Base-by-base conservation (phyloP, 2,888 invertebrate genomes). In the Alloscopus bannaensis region DNA sequence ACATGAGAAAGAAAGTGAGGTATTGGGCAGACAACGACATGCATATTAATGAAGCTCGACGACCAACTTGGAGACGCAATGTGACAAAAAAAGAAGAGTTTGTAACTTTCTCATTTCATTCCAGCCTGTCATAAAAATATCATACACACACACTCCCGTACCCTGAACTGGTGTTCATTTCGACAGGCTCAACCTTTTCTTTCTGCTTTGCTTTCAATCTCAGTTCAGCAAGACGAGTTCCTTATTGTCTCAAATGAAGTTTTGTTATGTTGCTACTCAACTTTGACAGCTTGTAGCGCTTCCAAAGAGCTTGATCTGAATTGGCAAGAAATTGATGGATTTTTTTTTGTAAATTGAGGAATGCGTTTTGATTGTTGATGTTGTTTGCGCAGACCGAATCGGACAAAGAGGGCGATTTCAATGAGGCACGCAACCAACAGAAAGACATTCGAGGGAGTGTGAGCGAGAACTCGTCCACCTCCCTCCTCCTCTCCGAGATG, bases 391-490 rank as follows among this genome's bases (percentile, higher is more conserved):
- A 92, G 90, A 89, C 91, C 85, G 92, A 92, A 87, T 90, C 90
- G 77, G 92, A 92, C 87, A 88, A 91, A 80, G 92, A 92, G 84
- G 91, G 91, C 86, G 92, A 92, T 86, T 84, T 86, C 78, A 81
- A 70, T 73, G 86, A 86, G 78, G 68, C 81, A 26, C 73, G 78
- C 16, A 83, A 81, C 22, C 83, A 83, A 57, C 72, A 79, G 36
- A 86, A 86, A 81, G 86, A 86, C 82, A 86, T 86, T 83, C 83
- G 86, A 16, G 84, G 86, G 55, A 85, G 85, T 66, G 84, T 84
- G 36, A 84, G 84, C 80, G 86, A 86, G 76, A 86, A 85, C 79
- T 85, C 86, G 59, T 85, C 86, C 70, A 82, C 86, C 28, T 84
- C 84, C 42, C 82, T 86, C 29, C 71, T 85, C 36, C 76, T 84